Evolutionary conservation across 2,888 invertebrate species (phyloP), one percentile per base, ranked within the genome.

Genomic region (Pheosia gnoma): DNA sequence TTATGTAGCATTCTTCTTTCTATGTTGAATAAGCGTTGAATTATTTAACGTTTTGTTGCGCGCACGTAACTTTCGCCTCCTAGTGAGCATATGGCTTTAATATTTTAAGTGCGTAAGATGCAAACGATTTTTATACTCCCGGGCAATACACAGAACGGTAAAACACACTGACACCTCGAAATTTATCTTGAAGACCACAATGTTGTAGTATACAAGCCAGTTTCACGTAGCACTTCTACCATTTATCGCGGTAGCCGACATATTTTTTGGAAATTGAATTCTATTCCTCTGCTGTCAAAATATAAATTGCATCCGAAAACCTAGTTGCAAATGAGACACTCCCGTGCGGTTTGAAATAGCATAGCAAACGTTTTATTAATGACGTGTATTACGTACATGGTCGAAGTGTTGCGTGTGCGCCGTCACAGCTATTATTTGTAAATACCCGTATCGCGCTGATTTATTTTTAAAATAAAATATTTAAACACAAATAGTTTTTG

Each of bases 391-490:
- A 25, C 25, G 53, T 56, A 56, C 7, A 41, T 41, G 56, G 39
- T 41, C 10, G 56, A n/a, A 56, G 56, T 56, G 53, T 2, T 25
- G 51, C 53, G 53, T 53, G 53, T 11, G 37, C 51, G 10, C 56
- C 37, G 13, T 8, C 56, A 41, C 56, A 56, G 11, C 25, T 64
- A 78, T 76, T 68, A 80, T 81, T 82, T 93, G 90, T 91, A 90
- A 87, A 92, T 90, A 91, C 76, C 81, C 78, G 77, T 83, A 84
- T 80, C 91, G 91, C 90, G 90, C 91, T 87, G 86, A 83, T 84
- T 81, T 78, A 78, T 80, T 76, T 80, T 76, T 88, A 83, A 75
- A 91, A 90, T 91, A 90, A 89, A 90, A 87, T 69, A 78, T 81
- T 83, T 85, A 83, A 86, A 84, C 81, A 84, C 80, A 79, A 13